Percentiles rank a stretch among this genome's conserved stretches.
These are phyloP conservation scores for Drosophila formosana DNA, from an alignment of 2,888 invertebrate genomes.

Conservation along the genomic window DNA sequence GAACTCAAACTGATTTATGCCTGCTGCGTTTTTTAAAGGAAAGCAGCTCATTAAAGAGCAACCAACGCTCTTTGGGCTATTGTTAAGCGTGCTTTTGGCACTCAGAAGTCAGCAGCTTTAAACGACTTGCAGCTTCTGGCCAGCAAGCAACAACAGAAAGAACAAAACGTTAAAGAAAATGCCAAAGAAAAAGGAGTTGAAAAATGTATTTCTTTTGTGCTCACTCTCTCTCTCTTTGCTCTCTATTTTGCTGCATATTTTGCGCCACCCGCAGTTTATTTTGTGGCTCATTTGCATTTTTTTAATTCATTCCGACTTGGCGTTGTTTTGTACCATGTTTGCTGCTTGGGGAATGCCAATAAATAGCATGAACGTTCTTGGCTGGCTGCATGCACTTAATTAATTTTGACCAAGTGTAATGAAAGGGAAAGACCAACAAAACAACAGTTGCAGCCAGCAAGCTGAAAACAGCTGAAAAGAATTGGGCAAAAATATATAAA, in stretches of 20 bases:
- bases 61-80: slow-evolving; percentile 6
- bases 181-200: not conserved
- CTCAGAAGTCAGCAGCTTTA: slow-evolving; percentile 43
- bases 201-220: slow-evolving; percentile 43
- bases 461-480: not conserved
- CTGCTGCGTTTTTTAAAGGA: not conserved
- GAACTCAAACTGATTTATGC: slow-evolving; percentile 34
- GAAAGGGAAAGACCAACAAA: slow-evolving; percentile 29
- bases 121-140: slow-evolving; percentile 40
- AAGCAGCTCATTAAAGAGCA: slow-evolving; percentile 23
- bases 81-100: slow-evolving; percentile 33
- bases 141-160: not conserved
- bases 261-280: slow-evolving; percentile 44
- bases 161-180: slow-evolving; percentile 7
- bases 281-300: slow-evolving; percentile 77
- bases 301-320: slow-evolving; percentile 65
- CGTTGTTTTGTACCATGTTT: slow-evolving; percentile 13
- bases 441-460: slow-evolving; percentile 13
- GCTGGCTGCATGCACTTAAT: slow-evolving; percentile 57
- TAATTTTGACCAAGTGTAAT: slow-evolving; percentile 56
- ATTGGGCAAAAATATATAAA: slow-evolving; percentile 11
- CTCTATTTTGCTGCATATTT: slow-evolving; percentile 10
- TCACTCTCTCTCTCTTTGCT: not conserved
- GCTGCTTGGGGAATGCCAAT: slow-evolving; percentile 36
- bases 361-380: slow-evolving; percentile 51